Base-by-base conservation (phyloP, 1,140 invertebrate species). In the Heliconius hewitsoni region DNA sequence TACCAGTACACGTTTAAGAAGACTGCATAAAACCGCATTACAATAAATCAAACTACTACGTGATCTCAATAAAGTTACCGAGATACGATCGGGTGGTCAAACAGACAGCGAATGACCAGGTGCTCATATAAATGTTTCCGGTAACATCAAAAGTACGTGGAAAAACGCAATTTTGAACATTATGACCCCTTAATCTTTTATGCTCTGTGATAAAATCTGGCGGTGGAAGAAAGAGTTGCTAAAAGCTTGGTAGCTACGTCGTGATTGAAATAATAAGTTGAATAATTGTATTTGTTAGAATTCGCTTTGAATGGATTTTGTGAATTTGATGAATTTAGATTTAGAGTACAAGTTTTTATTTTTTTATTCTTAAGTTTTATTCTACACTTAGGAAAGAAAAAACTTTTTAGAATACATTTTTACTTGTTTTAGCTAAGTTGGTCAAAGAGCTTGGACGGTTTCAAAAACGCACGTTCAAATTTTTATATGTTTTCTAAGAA, bases 61-160 rank as follows among this genome's bases (percentile, higher is more conserved):
- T 77, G 79, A 81, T 77, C 74, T 71, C 75, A 73, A 81, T 81
- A 80, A 80, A 77, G 60, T 60, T 50, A 71, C 23, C 39, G 73
- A 75, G 83, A 84, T 83, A 79, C 75, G 72, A 84, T 81, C 80
- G 85, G 78, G 78, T 75, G 74, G 75, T 60, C 77, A 73, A 52
- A 77, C 76, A 77, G 83, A 87, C 86, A 90, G 83, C 87, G 89
- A 80, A 71, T 42, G 30, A 57, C 30, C 74, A 60, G 84, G 78
- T 74, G 71, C 71, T 71, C 88, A 90, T 90, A 90, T 72, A 80
- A 78, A 88, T 80, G 83, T 86, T 90, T 89, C 89, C 87, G 88
- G 87, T 71, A 70, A 76, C 57, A 71, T n/a, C 57, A 34, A 37
- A 30, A 13, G 73, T 74, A 87, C 87, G 83, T 87, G 83, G 46